Evolutionary conservation across 1,140 invertebrate genomes (phyloP), one percentile per base, ranked within the genome.

Genomic region (Philopotamus ludificatus): DNA sequence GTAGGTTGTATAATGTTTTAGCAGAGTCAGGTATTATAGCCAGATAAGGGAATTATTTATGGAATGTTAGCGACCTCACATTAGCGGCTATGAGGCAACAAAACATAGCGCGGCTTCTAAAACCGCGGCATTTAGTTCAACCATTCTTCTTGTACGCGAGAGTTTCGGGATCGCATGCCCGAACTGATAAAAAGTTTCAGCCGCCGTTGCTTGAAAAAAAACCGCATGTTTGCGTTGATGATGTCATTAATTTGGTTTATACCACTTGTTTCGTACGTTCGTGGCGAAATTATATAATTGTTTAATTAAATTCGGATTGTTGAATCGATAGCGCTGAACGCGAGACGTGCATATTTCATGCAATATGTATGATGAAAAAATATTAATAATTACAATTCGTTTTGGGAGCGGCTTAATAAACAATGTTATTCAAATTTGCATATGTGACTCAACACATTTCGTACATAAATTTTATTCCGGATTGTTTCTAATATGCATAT

Each of bases 11-110:
- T 60, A 60, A 60, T 60, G 57, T 60, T 60, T n/a, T 47, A 60
- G 57, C 57, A 54, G n/a, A 54, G 57, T 60, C 57, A 28, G 57
- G 42, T 60, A 60, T 60, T 60, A 47, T 60, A 26, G 57, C 41
- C 41, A 60, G 57, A 60, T 60, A 60, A 60, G 57, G 57, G 57
- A 60, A 60, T 60, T 60, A 60, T 60, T 60, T 60, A 60, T 60
- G 57, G 57, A 60, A 60, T 60, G 57, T 60, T 60, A 26, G 42
- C 57, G 57, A 60, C 57, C 42, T 23, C 21, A 47, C 42, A 23
- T 44, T 34, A 39, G 41, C 22, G 22, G 9, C 55, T 20, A 45
- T 47, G 44, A 16, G 18, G 44, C 44, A 47, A 9, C 18, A 20
- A 47, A 47, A 47, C 44, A 9, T 20, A 20, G 18, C 10, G 8